phyloP scores from a whole-genome alignment of 2,113 vertebrate genomes.

The Proteles cristata region DNA sequence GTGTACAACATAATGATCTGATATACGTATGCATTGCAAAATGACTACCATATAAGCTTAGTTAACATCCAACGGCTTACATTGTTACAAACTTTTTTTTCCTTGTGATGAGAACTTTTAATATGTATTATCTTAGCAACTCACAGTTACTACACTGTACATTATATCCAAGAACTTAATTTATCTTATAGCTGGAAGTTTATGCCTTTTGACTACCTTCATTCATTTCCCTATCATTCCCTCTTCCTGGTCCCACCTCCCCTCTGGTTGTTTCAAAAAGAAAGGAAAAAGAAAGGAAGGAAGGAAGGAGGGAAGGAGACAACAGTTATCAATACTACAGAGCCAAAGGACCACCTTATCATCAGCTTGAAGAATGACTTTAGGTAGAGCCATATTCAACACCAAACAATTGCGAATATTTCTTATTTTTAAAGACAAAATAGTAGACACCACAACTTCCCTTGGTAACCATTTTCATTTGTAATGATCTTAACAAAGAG shows the following conservation, averaged over 20 bases:
- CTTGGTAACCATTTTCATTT: neutral
- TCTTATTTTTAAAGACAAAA: conserved; percentile 47
- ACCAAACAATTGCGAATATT: neutral
- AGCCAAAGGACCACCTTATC: neutral
- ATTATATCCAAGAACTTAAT: neutral
- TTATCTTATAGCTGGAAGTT: neutral
- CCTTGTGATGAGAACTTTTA: neutral
- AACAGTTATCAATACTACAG: neutral
- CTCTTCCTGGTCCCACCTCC: neutral
- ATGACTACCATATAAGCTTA: neutral
- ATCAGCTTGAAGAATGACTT: neutral
- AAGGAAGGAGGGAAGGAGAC: neutral
- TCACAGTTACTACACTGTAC: neutral
- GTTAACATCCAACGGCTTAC: neutral
- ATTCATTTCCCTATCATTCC: neutral
- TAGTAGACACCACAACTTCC: neutral
- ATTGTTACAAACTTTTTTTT: neutral
- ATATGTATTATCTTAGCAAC: neutral
- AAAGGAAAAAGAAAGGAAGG: neutral
- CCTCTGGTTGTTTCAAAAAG: neutral
- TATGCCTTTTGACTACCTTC: neutral
- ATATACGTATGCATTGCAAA: neutral
- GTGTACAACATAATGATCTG: neutral
- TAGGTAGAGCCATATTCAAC: neutral
- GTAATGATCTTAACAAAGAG: neutral